Percentiles rank a stretch among this genome's conserved stretches.
These are phyloP conservation scores for Apteryx owenii DNA, from an alignment of 2,113 vertebrate species.

Conservation along the genomic window DNA sequence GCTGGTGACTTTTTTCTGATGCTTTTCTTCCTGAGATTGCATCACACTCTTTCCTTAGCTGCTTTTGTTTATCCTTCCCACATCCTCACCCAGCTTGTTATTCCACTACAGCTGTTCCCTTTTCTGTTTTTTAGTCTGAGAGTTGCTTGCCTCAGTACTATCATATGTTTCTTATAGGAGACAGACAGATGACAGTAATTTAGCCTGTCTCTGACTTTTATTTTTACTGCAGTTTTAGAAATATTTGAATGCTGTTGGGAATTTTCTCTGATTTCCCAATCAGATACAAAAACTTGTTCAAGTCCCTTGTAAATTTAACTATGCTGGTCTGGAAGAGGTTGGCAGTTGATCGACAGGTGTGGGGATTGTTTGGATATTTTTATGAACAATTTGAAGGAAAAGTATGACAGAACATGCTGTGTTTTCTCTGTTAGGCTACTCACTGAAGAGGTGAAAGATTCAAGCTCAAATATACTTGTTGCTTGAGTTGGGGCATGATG, in stretches of 20 bases:
- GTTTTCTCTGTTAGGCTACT: not conserved
- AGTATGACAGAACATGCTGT: not conserved
- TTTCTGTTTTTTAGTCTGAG: not conserved
- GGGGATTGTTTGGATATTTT: not conserved
- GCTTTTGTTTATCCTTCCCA: not conserved
- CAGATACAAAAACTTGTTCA: not conserved
- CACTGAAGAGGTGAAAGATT: not conserved
- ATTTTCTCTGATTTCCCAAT: not conserved
- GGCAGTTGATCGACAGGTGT: not conserved
- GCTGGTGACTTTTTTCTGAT: not conserved
- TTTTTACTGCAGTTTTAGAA: not conserved
- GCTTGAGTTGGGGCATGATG: not conserved
- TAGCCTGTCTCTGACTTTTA: not conserved
- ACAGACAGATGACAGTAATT: conserved; percentile 11
- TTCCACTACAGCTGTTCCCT: not conserved
- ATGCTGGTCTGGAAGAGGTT: not conserved
- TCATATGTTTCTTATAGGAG: not conserved
- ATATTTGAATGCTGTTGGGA: not conserved
- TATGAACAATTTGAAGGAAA: not conserved
- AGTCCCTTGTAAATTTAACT: not conserved
- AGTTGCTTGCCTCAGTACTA: not conserved
- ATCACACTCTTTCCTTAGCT: not conserved
- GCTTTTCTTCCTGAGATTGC: not conserved
- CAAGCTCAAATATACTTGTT: not conserved
- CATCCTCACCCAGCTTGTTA: not conserved